Conservation (phyloP, 2,113 vertebrate genomes). For the Electrona antarctica region DNA sequence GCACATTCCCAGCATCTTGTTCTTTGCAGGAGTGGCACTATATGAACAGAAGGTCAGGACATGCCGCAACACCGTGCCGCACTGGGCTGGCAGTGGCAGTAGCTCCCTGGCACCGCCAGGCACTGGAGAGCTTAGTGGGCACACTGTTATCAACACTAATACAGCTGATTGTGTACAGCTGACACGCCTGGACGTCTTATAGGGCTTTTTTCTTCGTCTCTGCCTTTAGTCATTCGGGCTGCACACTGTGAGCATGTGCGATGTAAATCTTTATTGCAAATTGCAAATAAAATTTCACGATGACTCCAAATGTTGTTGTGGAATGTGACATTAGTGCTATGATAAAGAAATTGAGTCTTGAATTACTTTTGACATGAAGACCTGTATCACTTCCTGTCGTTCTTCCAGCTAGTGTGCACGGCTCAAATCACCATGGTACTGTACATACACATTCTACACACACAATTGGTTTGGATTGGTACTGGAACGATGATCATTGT, state of each 20-base stretch:
- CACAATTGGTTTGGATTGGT: no score
- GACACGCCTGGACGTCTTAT: conserved; percentile 15
- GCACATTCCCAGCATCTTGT: conserved; percentile 30
- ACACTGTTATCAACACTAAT: conserved; percentile 4
- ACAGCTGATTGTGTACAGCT: conserved; percentile 12
- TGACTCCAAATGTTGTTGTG: conserved; percentile 27
- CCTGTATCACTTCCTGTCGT: conserved; percentile 1
- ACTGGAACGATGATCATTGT: no score
- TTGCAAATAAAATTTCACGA: conserved; percentile 41
- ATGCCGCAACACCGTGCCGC: conserved; percentile 52
- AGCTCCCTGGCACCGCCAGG: conserved; percentile 21
- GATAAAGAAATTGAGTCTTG: conserved; percentile 13
- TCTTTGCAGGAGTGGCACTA: conserved; percentile 46
- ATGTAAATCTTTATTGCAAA: conserved; percentile 50
- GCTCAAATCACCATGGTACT: conserved; percentile 20
- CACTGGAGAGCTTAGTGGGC: conserved; percentile 11
- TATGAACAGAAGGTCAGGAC: conserved; percentile 69
- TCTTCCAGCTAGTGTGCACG: conserved; percentile 3
- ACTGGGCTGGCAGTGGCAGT: conserved; percentile 20
- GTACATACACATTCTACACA: no score
- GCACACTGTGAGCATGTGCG: conserved; percentile 14
- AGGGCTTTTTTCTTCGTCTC: conserved; percentile 3
- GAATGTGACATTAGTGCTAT: conserved; percentile 36
- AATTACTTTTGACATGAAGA: conserved; percentile 27
- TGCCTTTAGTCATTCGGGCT: conserved; percentile 9